These are phyloP conservation scores for Vanessa cardui DNA, from an alignment of 2,888 invertebrate genomes.

Conservation along the genomic window DNA sequence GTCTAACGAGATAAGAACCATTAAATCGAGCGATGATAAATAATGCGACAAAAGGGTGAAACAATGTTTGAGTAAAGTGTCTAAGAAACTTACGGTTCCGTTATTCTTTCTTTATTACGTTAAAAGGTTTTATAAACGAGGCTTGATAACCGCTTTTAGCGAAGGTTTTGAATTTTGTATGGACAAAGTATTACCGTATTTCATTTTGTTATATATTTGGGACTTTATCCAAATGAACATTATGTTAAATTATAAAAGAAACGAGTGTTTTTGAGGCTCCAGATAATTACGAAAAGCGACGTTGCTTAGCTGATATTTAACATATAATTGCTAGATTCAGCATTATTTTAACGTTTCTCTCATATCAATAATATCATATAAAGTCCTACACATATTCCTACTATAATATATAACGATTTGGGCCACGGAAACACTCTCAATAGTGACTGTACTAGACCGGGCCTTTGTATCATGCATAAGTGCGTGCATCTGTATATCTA, in stretches of 20 bases:
- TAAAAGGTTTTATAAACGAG: constrained; percentile 22
- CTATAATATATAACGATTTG: no score
- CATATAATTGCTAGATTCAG: no score
- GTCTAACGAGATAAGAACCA: constrained; percentile 1
- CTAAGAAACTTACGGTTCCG: not conserved
- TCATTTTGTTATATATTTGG: not conserved
- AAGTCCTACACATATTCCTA: no score
- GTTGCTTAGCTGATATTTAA: no score
- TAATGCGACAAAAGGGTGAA: constrained; percentile 3
- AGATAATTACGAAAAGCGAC: no score
- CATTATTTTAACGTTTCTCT: no score
- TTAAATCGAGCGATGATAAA: not conserved
- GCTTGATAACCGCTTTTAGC: constrained; percentile 18
- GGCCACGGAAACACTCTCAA: no score
- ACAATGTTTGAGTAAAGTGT: constrained; percentile 10
- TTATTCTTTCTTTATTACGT: constrained; percentile 23
- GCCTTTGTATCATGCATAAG: no score
- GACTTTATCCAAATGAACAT: not conserved
- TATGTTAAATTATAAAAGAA: not conserved
- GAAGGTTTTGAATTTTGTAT: constrained; percentile 19
- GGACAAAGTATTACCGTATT: constrained; percentile 13
- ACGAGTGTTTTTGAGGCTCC: no score
- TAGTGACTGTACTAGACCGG: no score
- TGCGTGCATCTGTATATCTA: no score
- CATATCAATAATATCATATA: no score